Conservation (phyloP, 2,797 vertebrate genomes). For the Brachymystax lenok region DNA sequence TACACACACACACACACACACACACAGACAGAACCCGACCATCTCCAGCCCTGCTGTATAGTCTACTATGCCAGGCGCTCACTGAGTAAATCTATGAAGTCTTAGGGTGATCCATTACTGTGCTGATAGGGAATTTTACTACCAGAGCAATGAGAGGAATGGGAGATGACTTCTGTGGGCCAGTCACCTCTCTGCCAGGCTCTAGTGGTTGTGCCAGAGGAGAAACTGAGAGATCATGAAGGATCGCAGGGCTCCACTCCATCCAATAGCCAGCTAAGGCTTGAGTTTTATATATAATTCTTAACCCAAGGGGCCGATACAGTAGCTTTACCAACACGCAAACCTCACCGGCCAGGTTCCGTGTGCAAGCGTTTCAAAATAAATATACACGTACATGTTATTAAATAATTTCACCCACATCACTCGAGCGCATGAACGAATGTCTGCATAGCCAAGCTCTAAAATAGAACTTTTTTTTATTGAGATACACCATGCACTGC, state of each 20-base stretch:
- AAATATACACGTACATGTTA: no score
- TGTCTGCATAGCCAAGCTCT: no score
- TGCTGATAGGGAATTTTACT: conserved; percentile 61
- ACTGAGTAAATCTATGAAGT: conserved; percentile 60
- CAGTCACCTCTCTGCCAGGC: conserved; percentile 24
- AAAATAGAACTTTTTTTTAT: no score
- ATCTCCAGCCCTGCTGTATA: conserved; percentile 4
- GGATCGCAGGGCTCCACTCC: background rate
- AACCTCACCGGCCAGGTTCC: no score
- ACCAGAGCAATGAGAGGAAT: conserved; percentile 45
- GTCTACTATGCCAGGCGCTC: conserved; percentile 42
- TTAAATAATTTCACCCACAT: no score
- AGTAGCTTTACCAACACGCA: background rate
- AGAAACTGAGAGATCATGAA: conserved; percentile 12
- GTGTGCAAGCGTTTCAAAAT: no score
- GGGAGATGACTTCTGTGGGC: conserved; percentile 26
- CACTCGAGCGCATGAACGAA: no score
- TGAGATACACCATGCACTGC: no score
- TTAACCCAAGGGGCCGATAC: background rate
- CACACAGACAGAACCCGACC: conserved; percentile 18
- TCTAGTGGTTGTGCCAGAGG: conserved; percentile 18
- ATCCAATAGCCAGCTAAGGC: conserved; percentile 43
- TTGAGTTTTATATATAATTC: background rate
- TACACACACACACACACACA: conserved; percentile 25
- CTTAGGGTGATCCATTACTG: conserved; percentile 58